Evolutionary conservation across 2,888 invertebrate species (phyloP), one percentile per base, ranked within the genome.

Genomic region (Melanophora roralis): DNA sequence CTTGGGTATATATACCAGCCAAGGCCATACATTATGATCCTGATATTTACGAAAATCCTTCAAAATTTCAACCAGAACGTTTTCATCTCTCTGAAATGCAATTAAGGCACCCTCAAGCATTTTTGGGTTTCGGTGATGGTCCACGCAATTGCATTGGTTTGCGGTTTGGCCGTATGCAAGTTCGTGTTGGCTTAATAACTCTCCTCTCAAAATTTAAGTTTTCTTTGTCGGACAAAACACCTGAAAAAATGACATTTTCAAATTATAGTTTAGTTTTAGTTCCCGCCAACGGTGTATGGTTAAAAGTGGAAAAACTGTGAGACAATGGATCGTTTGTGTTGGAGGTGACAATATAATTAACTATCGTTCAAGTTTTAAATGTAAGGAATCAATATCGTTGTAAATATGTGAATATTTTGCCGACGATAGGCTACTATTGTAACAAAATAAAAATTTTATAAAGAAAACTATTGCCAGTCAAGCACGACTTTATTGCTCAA

Each of bases 1-100:
- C 85, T 0, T 67, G 68, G 1, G 83, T 90, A 0, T 72, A 85
- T 5, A 87, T 91, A 53, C 89, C 91, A 0, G 84, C 86, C 2
- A 83, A 83, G 32, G 88, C 87, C 11, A 87, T 91, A 36, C 91
- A 91, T 76, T 84, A 88, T 47, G 91, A 91, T 84, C 87, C 89
- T 0, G 85, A 89, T 12, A 87, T 89, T 71, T 91, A 89, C 83
- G 87, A 90, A 1, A 84, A 91, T 51, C 91, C 91, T 1, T 73
- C 86, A 1, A 84, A 85, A 75, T 91, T 90, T 73, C 87, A 89
- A 38, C 91, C 91, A 0, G 90, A 91, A 64, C 85, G 91, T 45
- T 91, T 91, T 65, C 85, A 82, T n/a, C 38, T 86, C 0, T 86
- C 86, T 16, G 86, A 86, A 34, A 82, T 83, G 2, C 77, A 82